Evolutionary conservation across 2,797 vertebrate species (phyloP).

Genomic region (Enteromius radiatus): DNA sequence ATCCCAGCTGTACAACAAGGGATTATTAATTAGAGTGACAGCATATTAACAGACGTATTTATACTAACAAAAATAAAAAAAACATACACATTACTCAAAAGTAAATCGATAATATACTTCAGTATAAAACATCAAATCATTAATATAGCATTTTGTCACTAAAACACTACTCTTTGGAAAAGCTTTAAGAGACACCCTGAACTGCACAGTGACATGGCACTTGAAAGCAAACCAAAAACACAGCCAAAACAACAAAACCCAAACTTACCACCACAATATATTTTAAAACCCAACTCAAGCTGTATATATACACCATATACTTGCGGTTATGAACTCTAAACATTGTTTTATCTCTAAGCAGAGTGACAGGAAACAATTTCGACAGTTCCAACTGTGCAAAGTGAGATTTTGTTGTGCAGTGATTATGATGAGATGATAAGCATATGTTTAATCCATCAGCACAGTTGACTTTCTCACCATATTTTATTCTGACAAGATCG

Average conservation of each 20-base stretch:
- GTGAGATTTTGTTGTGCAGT: neutral
- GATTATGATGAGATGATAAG: neutral
- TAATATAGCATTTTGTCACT: neutral
- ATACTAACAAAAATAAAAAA: neutral
- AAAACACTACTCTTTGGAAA: neutral
- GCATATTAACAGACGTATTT: neutral
- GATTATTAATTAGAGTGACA: neutral
- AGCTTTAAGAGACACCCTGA: neutral
- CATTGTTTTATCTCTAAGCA: constrained; percentile 17
- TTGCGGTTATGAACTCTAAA: neutral
- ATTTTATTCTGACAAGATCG: neutral
- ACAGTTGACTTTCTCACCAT: neutral
- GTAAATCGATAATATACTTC: neutral
- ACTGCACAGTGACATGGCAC: neutral
- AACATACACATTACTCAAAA: neutral
- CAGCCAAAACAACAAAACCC: neutral
- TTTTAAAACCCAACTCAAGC: neutral
- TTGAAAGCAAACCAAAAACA: neutral
- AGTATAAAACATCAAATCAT: neutral
- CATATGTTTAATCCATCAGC: constrained; percentile 12
- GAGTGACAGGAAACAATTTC: constrained; percentile 7
- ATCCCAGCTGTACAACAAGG: neutral
- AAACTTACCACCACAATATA: neutral
- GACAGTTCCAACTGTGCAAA: constrained; percentile 4
- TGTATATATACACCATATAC: neutral